Evolutionary conservation across 2,888 invertebrate species (phyloP).

Genomic region (Scaptomyza parva): DNA sequence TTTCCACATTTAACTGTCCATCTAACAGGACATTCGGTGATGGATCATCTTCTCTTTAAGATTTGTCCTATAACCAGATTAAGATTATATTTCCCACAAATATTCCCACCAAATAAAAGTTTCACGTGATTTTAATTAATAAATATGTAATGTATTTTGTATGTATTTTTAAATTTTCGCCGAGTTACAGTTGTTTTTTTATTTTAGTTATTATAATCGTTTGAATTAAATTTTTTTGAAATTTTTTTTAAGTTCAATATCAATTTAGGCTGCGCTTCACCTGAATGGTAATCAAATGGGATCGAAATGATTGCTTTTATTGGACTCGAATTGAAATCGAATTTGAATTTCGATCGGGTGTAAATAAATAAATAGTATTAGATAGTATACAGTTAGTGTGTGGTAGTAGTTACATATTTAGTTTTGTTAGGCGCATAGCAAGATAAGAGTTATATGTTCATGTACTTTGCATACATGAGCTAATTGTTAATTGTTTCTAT

Average conservation of each 20-base stretch:
- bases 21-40: too few relatives aligned
- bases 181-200: slow-evolving; percentile 35
- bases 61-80: too few relatives aligned
- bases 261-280: slow-evolving; percentile 50
- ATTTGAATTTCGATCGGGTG: slow-evolving; percentile 21
- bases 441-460: slow-evolving; percentile 60
- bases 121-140: slow-evolving; percentile 39
- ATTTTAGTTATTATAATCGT: slow-evolving; percentile 3
- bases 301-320: slow-evolving; percentile 35
- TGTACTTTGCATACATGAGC: slow-evolving; percentile 44
- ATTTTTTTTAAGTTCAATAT: slow-evolving; percentile 15
- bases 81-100: too few relatives aligned
- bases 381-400: slow-evolving; percentile 69
- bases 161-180: slow-evolving; percentile 42
- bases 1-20: too few relatives aligned
- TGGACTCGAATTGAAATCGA: slow-evolving; percentile 26
- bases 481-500: slow-evolving; percentile 43
- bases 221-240: not conserved
- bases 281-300: slow-evolving; percentile 37
- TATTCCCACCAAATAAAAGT: too few relatives aligned
- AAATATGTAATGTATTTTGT: slow-evolving; percentile 53
- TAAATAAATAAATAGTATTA: slow-evolving; percentile 69
- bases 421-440: slow-evolving; percentile 74
- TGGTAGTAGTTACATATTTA: slow-evolving; percentile 49
- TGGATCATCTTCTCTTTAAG: too few relatives aligned